A percentile compares a stretch with the other conserved stretches of the same genome.
phyloP scores from a whole-genome alignment of 2,797 vertebrate species.

The Basileuterus tristriatus region DNA sequence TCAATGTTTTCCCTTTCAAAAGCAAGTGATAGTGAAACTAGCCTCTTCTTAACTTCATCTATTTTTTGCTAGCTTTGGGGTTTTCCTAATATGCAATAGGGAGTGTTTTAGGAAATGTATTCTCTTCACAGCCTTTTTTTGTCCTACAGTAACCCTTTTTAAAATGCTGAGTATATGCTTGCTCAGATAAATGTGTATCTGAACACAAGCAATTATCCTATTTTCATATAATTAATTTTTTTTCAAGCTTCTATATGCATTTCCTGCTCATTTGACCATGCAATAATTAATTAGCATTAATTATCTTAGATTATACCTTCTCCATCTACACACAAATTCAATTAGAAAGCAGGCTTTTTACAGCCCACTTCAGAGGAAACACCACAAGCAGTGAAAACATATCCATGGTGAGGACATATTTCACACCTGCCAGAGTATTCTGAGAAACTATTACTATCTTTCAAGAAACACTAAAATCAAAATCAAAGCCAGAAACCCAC shows the following conservation, averaged over 20 bases:
- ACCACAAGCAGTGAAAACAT: background rate
- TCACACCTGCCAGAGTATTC: conserved; percentile 2
- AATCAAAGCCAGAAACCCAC: background rate
- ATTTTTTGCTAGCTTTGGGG: background rate
- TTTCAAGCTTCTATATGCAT: conserved; percentile 66
- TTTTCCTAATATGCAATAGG: background rate
- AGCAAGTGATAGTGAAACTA: background rate
- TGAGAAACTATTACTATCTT: conserved; percentile 65
- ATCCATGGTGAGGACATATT: background rate
- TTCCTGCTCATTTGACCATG: conserved; percentile 78
- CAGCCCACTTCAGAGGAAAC: conserved; percentile 34
- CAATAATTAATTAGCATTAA: conserved; percentile 80
- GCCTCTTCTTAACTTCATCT: background rate
- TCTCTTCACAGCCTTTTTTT: conserved; percentile 10
- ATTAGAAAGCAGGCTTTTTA: conserved; percentile 66
- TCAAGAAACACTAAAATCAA: background rate
- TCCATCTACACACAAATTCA: conserved; percentile 52
- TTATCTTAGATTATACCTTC: conserved; percentile 75
- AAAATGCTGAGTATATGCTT: conserved; percentile 47
- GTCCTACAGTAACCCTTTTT: background rate
- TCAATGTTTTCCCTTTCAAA: background rate
- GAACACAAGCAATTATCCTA: conserved; percentile 71
- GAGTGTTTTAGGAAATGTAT: conserved; percentile 41
- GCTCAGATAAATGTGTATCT: conserved; percentile 62
- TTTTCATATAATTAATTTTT: conserved; percentile 76